phyloP scores from a whole-genome alignment of 2,113 vertebrate genomes.

The Lophura nycthemera region DNA sequence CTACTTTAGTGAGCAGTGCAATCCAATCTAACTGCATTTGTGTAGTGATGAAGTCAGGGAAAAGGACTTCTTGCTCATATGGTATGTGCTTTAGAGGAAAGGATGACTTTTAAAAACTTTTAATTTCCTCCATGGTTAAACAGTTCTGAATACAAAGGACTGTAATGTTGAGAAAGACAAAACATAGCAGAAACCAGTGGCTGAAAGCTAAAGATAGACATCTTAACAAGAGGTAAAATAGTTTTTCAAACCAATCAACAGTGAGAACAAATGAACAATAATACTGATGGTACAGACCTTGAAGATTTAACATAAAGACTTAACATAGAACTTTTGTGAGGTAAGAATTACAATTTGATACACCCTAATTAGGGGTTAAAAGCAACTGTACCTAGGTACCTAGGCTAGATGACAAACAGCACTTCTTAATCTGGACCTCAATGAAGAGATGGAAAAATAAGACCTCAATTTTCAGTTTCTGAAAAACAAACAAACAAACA shows the following conservation, averaged over 20 bases:
- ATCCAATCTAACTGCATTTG: neutral
- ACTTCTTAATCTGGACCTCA: neutral
- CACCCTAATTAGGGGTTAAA: neutral
- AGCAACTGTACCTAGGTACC: neutral
- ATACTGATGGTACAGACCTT: neutral
- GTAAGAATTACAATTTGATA: neutral
- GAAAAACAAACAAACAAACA: neutral
- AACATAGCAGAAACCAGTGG: fast-evolving
- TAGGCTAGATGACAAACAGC: neutral
- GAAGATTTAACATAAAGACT: neutral
- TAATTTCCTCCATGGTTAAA: neutral
- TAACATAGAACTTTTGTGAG: neutral
- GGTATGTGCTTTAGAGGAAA: neutral
- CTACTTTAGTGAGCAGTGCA: neutral
- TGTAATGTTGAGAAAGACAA: neutral
- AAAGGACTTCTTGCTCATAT: fast-evolving
- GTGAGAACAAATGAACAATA: neutral
- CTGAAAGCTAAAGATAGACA: neutral
- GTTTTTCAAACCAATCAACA: neutral
- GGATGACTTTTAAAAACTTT: neutral
- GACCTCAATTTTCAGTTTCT: fast-evolving
- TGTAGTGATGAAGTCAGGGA: fast-evolving
- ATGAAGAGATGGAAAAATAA: neutral
- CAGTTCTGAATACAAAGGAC: neutral
- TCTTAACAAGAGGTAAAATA: neutral